Conservation (phyloP, 2,888 invertebrate species). For the Hirtodrosophila cameraria region DNA sequence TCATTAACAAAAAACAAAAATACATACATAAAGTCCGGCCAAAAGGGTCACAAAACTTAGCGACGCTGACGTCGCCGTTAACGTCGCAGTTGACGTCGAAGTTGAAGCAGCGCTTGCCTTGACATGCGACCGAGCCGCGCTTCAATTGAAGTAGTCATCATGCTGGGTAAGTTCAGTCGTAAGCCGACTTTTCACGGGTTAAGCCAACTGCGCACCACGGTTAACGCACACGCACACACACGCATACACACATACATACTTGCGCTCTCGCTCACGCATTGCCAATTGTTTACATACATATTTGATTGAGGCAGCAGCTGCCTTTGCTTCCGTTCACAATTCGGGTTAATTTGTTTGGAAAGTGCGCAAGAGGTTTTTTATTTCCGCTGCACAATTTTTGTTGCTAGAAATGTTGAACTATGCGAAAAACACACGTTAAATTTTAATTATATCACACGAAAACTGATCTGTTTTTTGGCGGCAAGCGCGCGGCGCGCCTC, state of each 20-base stretch:
- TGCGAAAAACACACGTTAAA: slow-evolving; percentile 48
- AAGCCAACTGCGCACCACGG: slow-evolving; percentile 39
- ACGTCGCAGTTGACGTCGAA: slow-evolving; percentile 2
- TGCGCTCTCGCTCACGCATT: slow-evolving; percentile 37
- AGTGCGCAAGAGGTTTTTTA: slow-evolving; percentile 52
- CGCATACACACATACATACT: not conserved
- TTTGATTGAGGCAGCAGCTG: slow-evolving; percentile 20
- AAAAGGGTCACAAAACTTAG: slow-evolving; percentile 60
- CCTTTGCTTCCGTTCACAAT: slow-evolving; percentile 65
- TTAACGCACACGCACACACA: slow-evolving; percentile 1
- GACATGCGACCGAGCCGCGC: slow-evolving; percentile 58
- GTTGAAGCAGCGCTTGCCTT: slow-evolving; percentile 34
- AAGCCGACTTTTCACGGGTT: slow-evolving; percentile 72
- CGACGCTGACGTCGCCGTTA: slow-evolving; percentile 1
- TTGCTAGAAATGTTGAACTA: slow-evolving; percentile 58
- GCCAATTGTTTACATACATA: slow-evolving; percentile 36
- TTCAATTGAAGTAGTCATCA: slow-evolving; percentile 65
- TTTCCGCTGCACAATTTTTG: slow-evolving; percentile 66
- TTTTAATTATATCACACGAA: slow-evolving; percentile 33
- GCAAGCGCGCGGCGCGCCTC: slow-evolving; percentile 1
- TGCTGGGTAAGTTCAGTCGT: slow-evolving; percentile 58
- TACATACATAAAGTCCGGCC: slow-evolving; percentile 20
- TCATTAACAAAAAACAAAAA: slow-evolving; percentile 26
- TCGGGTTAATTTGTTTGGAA: slow-evolving; percentile 77
- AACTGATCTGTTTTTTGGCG: slow-evolving; percentile 23